phyloP scores from a whole-genome alignment of 2,888 invertebrate genomes.

The Entomobrya multifasciata region DNA sequence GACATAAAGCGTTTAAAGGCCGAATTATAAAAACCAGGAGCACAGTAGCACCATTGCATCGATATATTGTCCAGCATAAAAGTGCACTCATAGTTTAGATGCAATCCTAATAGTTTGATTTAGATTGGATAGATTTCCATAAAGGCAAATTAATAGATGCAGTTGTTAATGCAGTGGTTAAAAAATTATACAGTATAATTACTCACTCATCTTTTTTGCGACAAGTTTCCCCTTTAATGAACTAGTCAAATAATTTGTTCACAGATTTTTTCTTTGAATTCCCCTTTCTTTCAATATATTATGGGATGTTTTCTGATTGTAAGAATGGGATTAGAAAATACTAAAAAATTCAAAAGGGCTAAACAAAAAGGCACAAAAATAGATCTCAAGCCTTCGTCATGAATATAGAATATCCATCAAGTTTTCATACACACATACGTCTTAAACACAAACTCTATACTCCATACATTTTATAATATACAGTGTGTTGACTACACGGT shows the following conservation, averaged over 20 bases:
- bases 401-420: not conserved
- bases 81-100: no score
- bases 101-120: no score
- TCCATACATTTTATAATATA: not conserved
- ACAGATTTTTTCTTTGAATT: conserved; percentile 55
- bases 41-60: no score
- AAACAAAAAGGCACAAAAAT: not conserved
- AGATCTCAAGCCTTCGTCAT: not conserved
- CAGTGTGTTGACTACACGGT: conserved; percentile 26
- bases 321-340: conserved; percentile 21
- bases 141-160: no score
- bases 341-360: conserved; percentile 24
- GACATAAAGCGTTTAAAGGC: no score
- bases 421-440: not conserved
- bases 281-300: conserved; percentile 9
- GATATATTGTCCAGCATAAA: no score
- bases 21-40: no score
- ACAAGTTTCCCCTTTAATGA: conserved; percentile 73
- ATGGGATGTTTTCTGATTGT: not conserved
- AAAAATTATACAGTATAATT: conserved; percentile 41
- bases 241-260: conserved; percentile 79
- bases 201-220: conserved; percentile 63
- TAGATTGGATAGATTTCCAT: no score
- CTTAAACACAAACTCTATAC: not conserved
- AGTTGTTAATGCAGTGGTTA: not conserved